Evolutionary conservation across 2,797 vertebrate species (phyloP), one percentile per base, ranked within the genome.

Genomic region (Gallinago solitaria): DNA sequence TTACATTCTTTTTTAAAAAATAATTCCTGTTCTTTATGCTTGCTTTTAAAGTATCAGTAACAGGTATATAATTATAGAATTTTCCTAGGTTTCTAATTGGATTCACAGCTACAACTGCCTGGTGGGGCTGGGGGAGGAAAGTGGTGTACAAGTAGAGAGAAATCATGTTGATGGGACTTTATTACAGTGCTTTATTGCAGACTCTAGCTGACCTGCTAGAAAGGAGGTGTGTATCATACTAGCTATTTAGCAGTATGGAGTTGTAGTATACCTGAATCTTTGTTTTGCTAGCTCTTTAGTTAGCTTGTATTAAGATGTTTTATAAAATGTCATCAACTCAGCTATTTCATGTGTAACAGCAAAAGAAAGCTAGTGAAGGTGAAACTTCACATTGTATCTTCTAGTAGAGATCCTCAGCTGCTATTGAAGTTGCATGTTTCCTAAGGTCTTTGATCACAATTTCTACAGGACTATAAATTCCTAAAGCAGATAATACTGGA

Each of bases 181-280:
- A 28, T 48, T 87, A 23, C 5, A 41, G 18, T 57, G 18, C 28
- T 79, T 63, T 76, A 2, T 51, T 59, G 43, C 12, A 48, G 30
- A 7, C 9, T 51, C 18, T 32, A 67, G 7, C 67, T 77, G 59
- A 39, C 51, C 35, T 35, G 11, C 33, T 83, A 12, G 53, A 35
- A 85, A 20, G 48, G 28, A 2, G 1, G 1, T 51, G 3, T 0
- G 0, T 77, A 30, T 57, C 32, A 5, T 33, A 64, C 25, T 5
- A 76, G 25, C 45, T 4, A 0, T 83, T 83, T 4, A 50, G 35
- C 19, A 47, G 17, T 17, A 18, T 7, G 12, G 75, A 54, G 30
- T 4, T 82, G 53, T 24, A 23, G 12, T 39, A 19, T 16, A 59
- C 24, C 18, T 33, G 16, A 35, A 82, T 14, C 21, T 95, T 23